These are phyloP conservation scores for Drosophila prolongata DNA, from an alignment of 2,888 invertebrate species.

Conservation along the genomic window DNA sequence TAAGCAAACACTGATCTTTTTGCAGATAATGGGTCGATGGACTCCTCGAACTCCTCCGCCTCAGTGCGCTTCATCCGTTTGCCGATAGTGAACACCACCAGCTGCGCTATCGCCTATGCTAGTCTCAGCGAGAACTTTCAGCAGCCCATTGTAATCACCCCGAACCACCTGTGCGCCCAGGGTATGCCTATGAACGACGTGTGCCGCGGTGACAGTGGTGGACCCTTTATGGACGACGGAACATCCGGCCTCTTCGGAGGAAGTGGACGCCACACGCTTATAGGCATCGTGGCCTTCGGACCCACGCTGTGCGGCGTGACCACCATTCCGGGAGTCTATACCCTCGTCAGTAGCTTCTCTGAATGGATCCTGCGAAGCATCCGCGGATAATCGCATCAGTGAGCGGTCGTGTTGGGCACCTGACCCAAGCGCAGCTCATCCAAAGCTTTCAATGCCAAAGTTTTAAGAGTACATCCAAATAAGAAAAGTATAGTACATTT, in stretches of 20 bases:
- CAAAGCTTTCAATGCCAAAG: constrained; percentile 66
- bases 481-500: not conserved
- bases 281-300: constrained; percentile 83
- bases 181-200: constrained; percentile 84
- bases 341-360: constrained; percentile 83
- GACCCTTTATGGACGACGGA: constrained; percentile 83
- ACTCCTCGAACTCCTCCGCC: constrained; percentile 25
- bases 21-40: constrained; percentile 1
- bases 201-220: constrained; percentile 84
- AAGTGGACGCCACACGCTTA: constrained; percentile 69
- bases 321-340: constrained; percentile 84
- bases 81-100: constrained; percentile 84
- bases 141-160: constrained; percentile 83
- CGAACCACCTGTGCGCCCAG: constrained; percentile 83
- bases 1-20: not conserved
- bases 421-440: constrained; percentile 20
- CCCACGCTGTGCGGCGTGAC: constrained; percentile 82
- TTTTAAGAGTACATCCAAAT: constrained; percentile 15
- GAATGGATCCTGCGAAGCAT: constrained; percentile 82
- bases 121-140: constrained; percentile 83
- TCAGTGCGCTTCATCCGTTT: constrained; percentile 84
- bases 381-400: constrained; percentile 2
- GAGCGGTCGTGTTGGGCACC: not conserved
- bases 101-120: constrained; percentile 83
- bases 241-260: constrained; percentile 61